A percentile compares a stretch with the other conserved stretches of the same genome.
Conservation (phyloP, 1,140 invertebrate species). For the Atta texana region DNA sequence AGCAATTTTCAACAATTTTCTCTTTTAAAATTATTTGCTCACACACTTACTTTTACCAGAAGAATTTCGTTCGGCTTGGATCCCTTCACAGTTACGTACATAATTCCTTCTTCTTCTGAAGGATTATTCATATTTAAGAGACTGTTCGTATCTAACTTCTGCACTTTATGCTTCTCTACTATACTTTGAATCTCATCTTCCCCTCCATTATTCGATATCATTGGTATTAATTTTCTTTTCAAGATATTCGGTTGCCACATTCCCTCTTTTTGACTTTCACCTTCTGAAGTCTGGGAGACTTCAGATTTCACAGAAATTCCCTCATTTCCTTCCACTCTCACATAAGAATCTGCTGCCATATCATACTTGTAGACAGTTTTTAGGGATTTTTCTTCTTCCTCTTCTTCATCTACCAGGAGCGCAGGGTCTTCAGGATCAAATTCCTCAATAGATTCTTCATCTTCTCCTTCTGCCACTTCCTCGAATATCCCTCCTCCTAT, state of each 20-base stretch:
- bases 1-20: background rate
- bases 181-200: slow-evolving; percentile 38
- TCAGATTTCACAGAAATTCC: background rate
- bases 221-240: slow-evolving; percentile 73
- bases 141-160: slow-evolving; percentile 80
- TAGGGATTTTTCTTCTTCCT: slow-evolving; percentile 54
- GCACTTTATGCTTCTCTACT: slow-evolving; percentile 73
- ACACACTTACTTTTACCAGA: slow-evolving; percentile 81
- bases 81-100: slow-evolving; percentile 85
- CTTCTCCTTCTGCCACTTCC: slow-evolving; percentile 71
- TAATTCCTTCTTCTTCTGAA: slow-evolving; percentile 82
- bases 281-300: background rate
- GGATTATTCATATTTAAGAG: slow-evolving; percentile 76
- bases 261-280: slow-evolving; percentile 65
- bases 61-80: slow-evolving; percentile 84
- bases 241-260: slow-evolving; percentile 77
- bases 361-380: slow-evolving; percentile 77
- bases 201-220: slow-evolving; percentile 9
- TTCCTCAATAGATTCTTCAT: slow-evolving; percentile 83
- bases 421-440: slow-evolving; percentile 83
- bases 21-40: background rate
- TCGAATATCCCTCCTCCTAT: slow-evolving; percentile 57
- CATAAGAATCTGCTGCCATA: slow-evolving; percentile 71
- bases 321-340: slow-evolving; percentile 69
- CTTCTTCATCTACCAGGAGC: slow-evolving; percentile 72